These are phyloP conservation scores for Chelonus formosanus DNA, from an alignment of 2,888 invertebrate genomes.

Conservation along the genomic window DNA sequence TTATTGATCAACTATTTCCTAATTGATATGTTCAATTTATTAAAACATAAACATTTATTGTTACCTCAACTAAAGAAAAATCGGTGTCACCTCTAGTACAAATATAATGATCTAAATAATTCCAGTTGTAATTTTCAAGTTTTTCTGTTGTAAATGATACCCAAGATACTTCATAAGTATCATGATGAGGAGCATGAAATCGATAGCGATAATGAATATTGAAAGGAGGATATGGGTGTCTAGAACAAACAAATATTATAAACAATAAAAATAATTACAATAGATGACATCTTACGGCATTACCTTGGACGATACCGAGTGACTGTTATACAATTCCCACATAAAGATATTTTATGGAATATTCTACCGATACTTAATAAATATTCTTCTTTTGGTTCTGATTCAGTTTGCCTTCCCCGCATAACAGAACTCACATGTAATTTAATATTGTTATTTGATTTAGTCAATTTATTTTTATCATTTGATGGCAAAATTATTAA, in stretches of 20 bases:
- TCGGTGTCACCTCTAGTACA: slow-evolving; percentile 94
- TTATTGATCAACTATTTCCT: no score
- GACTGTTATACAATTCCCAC: slow-evolving; percentile 90
- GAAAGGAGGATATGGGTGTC: slow-evolving; percentile 93
- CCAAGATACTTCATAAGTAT: slow-evolving; percentile 93
- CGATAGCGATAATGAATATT: slow-evolving; percentile 92
- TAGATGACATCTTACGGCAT: slow-evolving; percentile 28
- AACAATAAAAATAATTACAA: not conserved
- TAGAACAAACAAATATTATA: slow-evolving; percentile 60
- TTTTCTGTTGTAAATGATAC: slow-evolving; percentile 95
- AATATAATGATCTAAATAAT: slow-evolving; percentile 96
- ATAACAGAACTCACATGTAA: slow-evolving; percentile 60
- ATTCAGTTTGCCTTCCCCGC: slow-evolving; percentile 62
- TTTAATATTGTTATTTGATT: slow-evolving; percentile 52
- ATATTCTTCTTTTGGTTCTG: slow-evolving; percentile 76
- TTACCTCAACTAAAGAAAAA: slow-evolving; percentile 85
- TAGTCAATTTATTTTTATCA: slow-evolving; percentile 54
- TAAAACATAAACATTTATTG: slow-evolving; percentile 11
- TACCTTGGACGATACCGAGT: slow-evolving; percentile 94
- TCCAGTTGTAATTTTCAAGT: slow-evolving; percentile 96
- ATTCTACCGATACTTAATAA: slow-evolving; percentile 92
- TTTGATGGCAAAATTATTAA: slow-evolving; percentile 72
- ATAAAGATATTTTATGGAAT: slow-evolving; percentile 89
- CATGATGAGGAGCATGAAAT: slow-evolving; percentile 91
- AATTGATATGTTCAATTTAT: no score